These are phyloP conservation scores for Dissostichus mawsoni DNA, from an alignment of 2,113 vertebrate species.

Conservation along the genomic window DNA sequence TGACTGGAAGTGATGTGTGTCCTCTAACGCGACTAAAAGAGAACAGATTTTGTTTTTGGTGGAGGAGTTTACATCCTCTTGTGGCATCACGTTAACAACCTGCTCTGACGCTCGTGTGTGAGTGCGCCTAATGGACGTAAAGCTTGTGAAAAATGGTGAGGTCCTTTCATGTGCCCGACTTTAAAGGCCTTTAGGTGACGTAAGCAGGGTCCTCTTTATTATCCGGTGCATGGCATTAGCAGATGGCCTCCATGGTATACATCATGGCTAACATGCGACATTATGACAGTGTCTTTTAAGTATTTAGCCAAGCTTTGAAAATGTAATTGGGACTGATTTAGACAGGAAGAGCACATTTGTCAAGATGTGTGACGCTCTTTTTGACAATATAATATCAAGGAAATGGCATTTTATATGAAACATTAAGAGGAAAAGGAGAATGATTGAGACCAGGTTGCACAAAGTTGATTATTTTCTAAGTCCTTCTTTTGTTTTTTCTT, in stretches of 20 bases:
- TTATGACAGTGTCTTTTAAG: conserved; percentile 21
- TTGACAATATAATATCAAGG: neutral
- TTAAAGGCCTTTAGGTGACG: conserved; percentile 44
- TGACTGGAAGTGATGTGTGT: conserved; percentile 47
- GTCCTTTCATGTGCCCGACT: conserved; percentile 51
- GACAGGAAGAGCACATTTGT: neutral
- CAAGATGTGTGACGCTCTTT: no score
- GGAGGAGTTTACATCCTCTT: conserved; percentile 12
- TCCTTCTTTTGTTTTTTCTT: no score
- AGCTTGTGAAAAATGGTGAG: conserved; percentile 20
- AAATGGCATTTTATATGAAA: neutral
- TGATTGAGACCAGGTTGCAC: neutral
- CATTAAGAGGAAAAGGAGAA: neutral
- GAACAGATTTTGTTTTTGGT: conserved; percentile 23
- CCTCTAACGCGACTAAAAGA: conserved; percentile 20
- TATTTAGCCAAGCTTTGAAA: conserved; percentile 21
- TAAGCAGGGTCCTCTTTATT: conserved; percentile 40
- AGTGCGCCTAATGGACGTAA: conserved; percentile 52
- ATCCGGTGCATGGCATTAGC: conserved; percentile 26
- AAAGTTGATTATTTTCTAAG: no score
- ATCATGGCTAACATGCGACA: conserved; percentile 15
- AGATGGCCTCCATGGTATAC: conserved; percentile 40
- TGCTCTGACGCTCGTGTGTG: neutral
- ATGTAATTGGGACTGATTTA: neutral
- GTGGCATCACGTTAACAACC: conserved; percentile 56